Conservation (phyloP, 2,113 vertebrate genomes). For the Chrysochloris asiatica region DNA sequence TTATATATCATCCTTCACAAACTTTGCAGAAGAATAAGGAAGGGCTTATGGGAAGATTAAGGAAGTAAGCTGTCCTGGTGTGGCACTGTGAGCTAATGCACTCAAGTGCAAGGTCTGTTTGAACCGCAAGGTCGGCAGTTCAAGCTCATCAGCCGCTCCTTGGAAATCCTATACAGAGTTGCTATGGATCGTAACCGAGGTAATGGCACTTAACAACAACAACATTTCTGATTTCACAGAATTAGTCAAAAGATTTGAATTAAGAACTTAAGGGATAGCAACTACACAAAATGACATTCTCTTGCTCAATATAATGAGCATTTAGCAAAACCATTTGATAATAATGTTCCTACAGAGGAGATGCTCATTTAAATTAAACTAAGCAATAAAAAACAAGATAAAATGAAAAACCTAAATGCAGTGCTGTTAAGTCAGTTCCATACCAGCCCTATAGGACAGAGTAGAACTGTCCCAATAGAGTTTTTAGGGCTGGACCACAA, state of each 20-base stretch:
- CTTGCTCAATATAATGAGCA: neutral
- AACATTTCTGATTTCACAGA: fast-evolving
- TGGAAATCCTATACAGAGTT: too few relatives aligned
- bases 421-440: neutral
- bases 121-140: too few relatives aligned
- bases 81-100: too few relatives aligned
- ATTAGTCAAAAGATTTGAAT: neutral
- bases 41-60: neutral
- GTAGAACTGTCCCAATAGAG: neutral
- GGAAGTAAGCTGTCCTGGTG: fast-evolving
- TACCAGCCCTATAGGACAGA: neutral
- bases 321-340: neutral
- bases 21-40: neutral
- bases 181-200: too few relatives aligned
- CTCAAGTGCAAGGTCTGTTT: too few relatives aligned
- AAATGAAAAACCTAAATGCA: too few relatives aligned
- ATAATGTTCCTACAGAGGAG: neutral
- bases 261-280: neutral
- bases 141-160: too few relatives aligned
- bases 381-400: too few relatives aligned
- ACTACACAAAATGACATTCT: fast-evolving
- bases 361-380: too few relatives aligned
- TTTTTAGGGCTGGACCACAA: neutral
- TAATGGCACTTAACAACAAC: too few relatives aligned
- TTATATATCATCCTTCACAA: constrained; percentile 19